Base-by-base conservation (phyloP, 2,888 invertebrate genomes). In the Apodemia hepburni region DNA sequence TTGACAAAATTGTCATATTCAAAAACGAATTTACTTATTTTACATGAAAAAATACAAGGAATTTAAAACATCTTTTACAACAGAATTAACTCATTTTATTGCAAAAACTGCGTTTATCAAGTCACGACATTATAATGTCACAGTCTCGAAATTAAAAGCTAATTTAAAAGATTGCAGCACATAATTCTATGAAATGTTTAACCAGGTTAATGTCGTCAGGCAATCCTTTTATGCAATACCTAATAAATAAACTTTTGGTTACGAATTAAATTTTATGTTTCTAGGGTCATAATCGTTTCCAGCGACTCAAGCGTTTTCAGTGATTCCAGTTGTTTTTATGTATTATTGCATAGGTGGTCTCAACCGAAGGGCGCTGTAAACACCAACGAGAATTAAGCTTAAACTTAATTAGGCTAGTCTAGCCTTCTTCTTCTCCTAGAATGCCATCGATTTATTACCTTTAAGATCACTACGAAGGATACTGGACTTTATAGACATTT, bases 361-460 rank as follows among this genome's bases (percentile, higher is more conserved):
- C 74, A 69, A 72, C 72, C 68, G 74, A 75, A 78, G 71, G 73
- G n/a, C 74, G 78, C 73, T 81, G 84, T 85, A 86, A 85, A 85
- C 85, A 85, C 77, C 75, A 73, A 79, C 76, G 78, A 77, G 75
- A 77, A 22, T 22, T 78, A 84, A 85, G 81, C 85, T 86, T 82
- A 80, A 85, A 79, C 81, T 82, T 80, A 83, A 85, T 81, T 82
- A n/a, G n/a, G n/a, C 85, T 22, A 22, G 22, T 1, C 22, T 22
- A 2, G 22, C 84, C 80, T 75, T 67, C n/a, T n/a, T n/a, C n/a
- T n/a, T n/a, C n/a, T n/a, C n/a, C 64, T 75, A 75, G 75, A 75
- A 75, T 75, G 78, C 75, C 77, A 75, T 73, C 77, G 71, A 84
- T 78, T 85, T 85, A 85, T 87, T 84, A 84, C 75, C 77, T 74